Base-by-base conservation (phyloP, 2,113 vertebrate species). In the Ophiodon elongatus region DNA sequence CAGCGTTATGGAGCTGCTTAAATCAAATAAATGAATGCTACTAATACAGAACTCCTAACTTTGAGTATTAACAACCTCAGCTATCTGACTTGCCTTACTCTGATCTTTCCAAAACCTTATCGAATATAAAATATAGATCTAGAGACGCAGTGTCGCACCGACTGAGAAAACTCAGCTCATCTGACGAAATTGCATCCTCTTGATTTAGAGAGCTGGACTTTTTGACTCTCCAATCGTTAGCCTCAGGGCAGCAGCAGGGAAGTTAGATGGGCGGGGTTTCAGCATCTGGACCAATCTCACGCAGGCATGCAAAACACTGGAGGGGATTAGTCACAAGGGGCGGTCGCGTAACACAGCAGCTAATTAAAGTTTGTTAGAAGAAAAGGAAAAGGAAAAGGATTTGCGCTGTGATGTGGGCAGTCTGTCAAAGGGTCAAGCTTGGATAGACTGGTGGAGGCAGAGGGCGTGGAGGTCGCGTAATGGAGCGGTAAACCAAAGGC, bases 401-500 rank as follows among this genome's bases (percentile, higher is more conserved):
- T 45, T 0, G 1, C 7, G 33, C 76, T 89, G 79, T 89, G 79
- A 89, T 89, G 87, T 86, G 81, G 87, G 82, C 33, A 41, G 52
- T 6, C 45, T 56, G 52, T 1, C 6, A 41, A 62, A 85, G 45
- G 88, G 84, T 89, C 84, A 85, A 71, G 54, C 88, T 88, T 72
- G 77, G 75, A 89, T 86, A 73, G 25, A 65, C 66, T 9, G 80
- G 79, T 37, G 69, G 56, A n/a, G 33, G 73, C 15, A 1, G 73
- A 79, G 79, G 83, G 79, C 39, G 78, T 83, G 78, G 83, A 84
- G 82, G 73, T 79, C 45, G 5, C 71, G 78, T 82, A 79, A 77
- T 35, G 68, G n/a, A 85, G 84, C 27, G 41, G 77, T 80, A 59
- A 85, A 87, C 85, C 91, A 83, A 87, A 88, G 63, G 37, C 50